Base-by-base conservation (phyloP, 2,888 invertebrate species). In the Cantharis nigra region DNA sequence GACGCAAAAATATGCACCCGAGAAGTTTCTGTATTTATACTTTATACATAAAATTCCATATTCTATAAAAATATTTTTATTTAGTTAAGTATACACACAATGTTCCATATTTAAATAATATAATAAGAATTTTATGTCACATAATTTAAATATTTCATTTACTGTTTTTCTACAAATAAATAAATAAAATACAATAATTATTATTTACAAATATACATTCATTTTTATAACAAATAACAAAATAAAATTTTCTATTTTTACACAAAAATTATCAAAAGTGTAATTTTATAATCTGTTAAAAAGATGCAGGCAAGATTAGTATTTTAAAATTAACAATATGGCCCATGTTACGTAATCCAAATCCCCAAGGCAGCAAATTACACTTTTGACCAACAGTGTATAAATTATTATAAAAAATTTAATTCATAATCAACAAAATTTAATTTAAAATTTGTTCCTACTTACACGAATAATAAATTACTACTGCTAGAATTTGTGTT, bases 381-480 rank as follows among this genome's bases (percentile, higher is more conserved):
- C 49, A 49, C 49, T 49, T 49, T 49, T n/a, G 49, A 67, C 23
- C 20, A 20, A 20, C 26, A 3, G 26, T 65, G 23, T 26, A n/a
- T 67, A 70, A 70, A 20, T 70, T 18, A 33, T 20, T 13, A 13
- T 18, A 18, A 10, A 10, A 70, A 33, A 13, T 18, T 23, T 14
- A 75, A 3, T 75, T 14, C 10, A 71, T 13, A 73, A 69, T 18
- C 62, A 74, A 71, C 69, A 77, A 79, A 49, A 49, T 64, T 63
- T 67, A 74, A 75, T 63, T 69, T 73, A 70, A 64, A 30, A 70
- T 64, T 13, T 16, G 20, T 74, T 69, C 14, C 69, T 79, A 69
- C 62, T 75, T 78, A 84, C 73, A 84, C 84, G 83, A 87, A 87
- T 63, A 88, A 82, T 79, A 87, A 81, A 81, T 88, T 88, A 79